Conservation (phyloP, 1,140 invertebrate genomes). For the Agrypnia vestita region DNA sequence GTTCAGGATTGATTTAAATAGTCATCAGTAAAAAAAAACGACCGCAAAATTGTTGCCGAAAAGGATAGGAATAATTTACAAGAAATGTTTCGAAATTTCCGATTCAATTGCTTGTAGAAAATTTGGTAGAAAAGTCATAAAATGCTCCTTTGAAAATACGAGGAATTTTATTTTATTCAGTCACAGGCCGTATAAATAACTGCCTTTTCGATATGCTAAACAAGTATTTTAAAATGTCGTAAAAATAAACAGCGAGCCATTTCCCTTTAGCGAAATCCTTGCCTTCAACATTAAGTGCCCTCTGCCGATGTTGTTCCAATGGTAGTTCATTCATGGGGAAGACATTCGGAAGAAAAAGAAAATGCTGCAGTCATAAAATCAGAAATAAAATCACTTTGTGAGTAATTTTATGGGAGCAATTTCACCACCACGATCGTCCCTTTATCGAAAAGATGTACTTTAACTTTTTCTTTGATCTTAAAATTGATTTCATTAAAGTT, state of each 20-base stretch:
- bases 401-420: conserved; percentile 30
- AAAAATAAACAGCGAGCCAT: conserved; percentile 38
- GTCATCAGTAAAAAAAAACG: too few relatives aligned
- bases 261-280: conserved; percentile 32
- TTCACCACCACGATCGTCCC: conserved; percentile 9
- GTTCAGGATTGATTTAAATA: too few relatives aligned
- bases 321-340: conserved; percentile 5
- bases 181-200: conserved; percentile 19
- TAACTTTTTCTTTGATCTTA: conserved; percentile 2
- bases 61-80: too few relatives aligned
- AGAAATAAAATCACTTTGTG: conserved; percentile 40
- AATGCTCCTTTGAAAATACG: too few relatives aligned
- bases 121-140: too few relatives aligned
- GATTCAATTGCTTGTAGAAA: too few relatives aligned
- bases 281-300: conserved; percentile 21
- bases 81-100: too few relatives aligned
- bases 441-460: conserved; percentile 11
- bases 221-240: conserved; percentile 39
- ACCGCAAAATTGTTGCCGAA: too few relatives aligned
- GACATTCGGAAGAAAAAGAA: conserved; percentile 35
- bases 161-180: conserved; percentile 25
- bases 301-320: conserved; percentile 17
- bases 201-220: conserved; percentile 40
- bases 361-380: conserved; percentile 30
- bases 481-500: conserved; percentile 1